Conservation (phyloP, 1,140 invertebrate genomes). For the Doryteuthis pealeii region DNA sequence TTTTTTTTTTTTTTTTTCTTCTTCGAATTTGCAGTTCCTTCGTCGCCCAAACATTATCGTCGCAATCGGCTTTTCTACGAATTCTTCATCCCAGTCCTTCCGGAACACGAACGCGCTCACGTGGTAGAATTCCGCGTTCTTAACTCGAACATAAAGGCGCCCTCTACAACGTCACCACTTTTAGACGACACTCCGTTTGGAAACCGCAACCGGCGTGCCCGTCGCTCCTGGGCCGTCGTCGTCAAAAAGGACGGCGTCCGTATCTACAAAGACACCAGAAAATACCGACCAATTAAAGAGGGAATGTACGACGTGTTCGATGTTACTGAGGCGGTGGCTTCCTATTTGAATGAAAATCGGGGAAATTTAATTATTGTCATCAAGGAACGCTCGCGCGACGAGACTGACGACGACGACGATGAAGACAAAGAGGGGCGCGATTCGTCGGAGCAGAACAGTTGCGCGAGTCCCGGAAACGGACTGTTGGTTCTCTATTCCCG, state of each 20-base stretch:
- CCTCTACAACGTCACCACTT: slow-evolving; percentile 25
- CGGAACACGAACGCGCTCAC: not conserved
- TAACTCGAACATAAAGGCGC: slow-evolving; percentile 23
- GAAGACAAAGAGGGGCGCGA: not conserved
- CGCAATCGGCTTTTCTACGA: not conserved
- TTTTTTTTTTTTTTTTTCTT: too few species aligned
- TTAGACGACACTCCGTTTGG: slow-evolving; percentile 12
- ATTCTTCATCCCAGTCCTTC: not conserved
- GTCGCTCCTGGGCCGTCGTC: slow-evolving; percentile 19
- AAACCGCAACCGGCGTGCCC: not conserved
- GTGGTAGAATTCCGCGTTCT: not conserved
- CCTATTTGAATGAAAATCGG: slow-evolving; percentile 32
- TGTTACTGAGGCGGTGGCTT: slow-evolving; percentile 25
- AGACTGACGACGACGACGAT: slow-evolving; percentile 1
- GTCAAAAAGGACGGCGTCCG: slow-evolving; percentile 16
- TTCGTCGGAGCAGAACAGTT: not conserved
- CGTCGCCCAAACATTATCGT: not conserved
- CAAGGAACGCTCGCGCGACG: slow-evolving; percentile 14
- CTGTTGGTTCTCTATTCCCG: slow-evolving; percentile 43
- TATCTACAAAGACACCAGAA: slow-evolving; percentile 23
- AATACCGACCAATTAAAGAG: slow-evolving; percentile 16
- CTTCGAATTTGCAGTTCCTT: not conserved
- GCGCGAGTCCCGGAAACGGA: slow-evolving; percentile 16
- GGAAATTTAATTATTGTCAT: slow-evolving; percentile 35
- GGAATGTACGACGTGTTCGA: slow-evolving; percentile 29